A percentile compares a stretch with the other conserved stretches of the same genome.
Evolutionary conservation across 2,888 invertebrate genomes (phyloP).

Genomic region (Bimastos eiseni): DNA sequence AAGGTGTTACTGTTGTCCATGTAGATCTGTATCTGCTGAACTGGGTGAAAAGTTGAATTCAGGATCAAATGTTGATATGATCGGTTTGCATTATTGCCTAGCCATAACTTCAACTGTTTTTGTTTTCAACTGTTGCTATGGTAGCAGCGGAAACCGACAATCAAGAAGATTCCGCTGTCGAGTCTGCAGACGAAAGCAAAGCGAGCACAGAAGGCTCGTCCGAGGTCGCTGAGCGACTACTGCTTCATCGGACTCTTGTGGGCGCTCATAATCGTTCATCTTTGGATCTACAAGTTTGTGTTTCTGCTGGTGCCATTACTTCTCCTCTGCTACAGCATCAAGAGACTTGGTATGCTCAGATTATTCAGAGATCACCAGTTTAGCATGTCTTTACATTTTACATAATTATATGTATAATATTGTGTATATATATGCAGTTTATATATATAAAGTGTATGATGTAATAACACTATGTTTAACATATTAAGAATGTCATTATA

Average conservation of each 20-base stretch:
- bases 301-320: slow-evolving; percentile 76
- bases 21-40: too few relatives aligned
- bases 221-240: slow-evolving; percentile 52
- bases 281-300: slow-evolving; percentile 85
- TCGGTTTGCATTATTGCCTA: too few relatives aligned
- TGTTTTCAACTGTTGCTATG: neutral
- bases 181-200: neutral
- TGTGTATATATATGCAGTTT: too few relatives aligned
- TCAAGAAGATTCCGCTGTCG: slow-evolving; percentile 10
- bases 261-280: slow-evolving; percentile 78
- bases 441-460: too few relatives aligned
- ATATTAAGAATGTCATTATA: too few relatives aligned
- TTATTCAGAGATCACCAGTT: neutral
- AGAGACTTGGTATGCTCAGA: slow-evolving; percentile 61
- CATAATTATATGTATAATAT: too few relatives aligned
- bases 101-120: neutral
- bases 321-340: slow-evolving; percentile 72
- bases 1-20: too few relatives aligned
- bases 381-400: neutral
- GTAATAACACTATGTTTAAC: too few relatives aligned
- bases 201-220: neutral
- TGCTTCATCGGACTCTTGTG: slow-evolving; percentile 70
- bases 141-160: neutral
- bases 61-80: too few relatives aligned
- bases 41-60: too few relatives aligned